Evolutionary conservation across 2,113 vertebrate species (phyloP).

Genomic region (Albula glossodonta): DNA sequence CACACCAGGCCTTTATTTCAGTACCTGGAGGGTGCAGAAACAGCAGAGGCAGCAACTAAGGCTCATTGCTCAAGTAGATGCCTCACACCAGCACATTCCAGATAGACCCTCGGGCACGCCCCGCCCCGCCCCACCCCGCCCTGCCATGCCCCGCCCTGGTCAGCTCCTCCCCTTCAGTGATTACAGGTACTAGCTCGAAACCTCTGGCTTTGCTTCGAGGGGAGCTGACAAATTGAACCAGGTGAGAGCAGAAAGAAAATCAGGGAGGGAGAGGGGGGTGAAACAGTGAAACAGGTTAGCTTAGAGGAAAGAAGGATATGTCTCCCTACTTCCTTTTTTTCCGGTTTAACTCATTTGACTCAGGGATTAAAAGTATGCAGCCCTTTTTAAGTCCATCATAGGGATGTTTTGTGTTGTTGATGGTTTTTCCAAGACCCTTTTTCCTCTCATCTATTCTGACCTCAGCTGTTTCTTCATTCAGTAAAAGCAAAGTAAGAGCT

Average conservation of each 20-base stretch:
- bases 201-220: background rate
- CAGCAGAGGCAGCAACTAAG: background rate
- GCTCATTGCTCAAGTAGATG: slow-evolving; percentile 4
- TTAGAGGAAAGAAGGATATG: too few relatives aligned
- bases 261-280: background rate
- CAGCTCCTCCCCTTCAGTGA: background rate
- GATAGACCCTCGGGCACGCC: background rate
- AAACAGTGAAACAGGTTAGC: background rate
- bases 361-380: too few relatives aligned
- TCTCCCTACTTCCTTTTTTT: too few relatives aligned
- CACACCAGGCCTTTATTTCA: background rate
- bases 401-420: background rate
- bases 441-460: too few relatives aligned
- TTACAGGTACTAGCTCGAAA: background rate
- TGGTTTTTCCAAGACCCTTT: background rate
- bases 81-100: slow-evolving; percentile 1
- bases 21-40: slow-evolving; percentile 16
- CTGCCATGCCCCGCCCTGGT: background rate
- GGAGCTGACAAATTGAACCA: slow-evolving; percentile 1
- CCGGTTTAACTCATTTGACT: too few relatives aligned
- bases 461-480: too few relatives aligned
- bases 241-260: background rate
- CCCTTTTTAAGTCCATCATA: too few relatives aligned
- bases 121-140: background rate
- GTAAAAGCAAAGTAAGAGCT: too few relatives aligned